Base-by-base conservation (phyloP, 2,888 invertebrate genomes). In the Megalurothrips usitatus region DNA sequence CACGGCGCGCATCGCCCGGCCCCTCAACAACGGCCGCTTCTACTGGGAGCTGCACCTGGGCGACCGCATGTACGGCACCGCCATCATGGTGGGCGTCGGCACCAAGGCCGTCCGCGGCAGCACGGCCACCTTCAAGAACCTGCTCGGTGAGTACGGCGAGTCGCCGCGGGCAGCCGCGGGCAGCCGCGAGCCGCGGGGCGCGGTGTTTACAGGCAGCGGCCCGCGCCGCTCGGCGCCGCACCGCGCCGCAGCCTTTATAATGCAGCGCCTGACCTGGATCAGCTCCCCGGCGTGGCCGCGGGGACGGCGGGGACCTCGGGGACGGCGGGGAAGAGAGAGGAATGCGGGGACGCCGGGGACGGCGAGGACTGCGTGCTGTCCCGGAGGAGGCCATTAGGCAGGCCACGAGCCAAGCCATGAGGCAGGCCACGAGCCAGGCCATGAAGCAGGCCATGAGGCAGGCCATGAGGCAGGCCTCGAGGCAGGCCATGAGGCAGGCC, bases 51-150 rank as follows among this genome's bases (percentile, higher is more conserved):
- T 75, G 26, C 68, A 75, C 68, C 68, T 75, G 23, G 68, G 68
- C 68, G 68, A 75, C 68, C 87, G 93, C 79, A 89, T 93, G 78
- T 93, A 93, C 85, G 93, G 93, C 34, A 93, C 93, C 0, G 91
- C 92, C 84, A 92, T 94, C 88, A 93, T 94, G 93, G 92, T 94
- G 84, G 94, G 93, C 23, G 88, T 93, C 79, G 92, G 91, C 75
- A 91, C 91, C 6, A 86, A 86, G 80, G 85, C 87, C 75, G 90
- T 90, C 2, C 87, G 91, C 9, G 87, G 93, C 1, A 92, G 93
- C 85, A 91, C 90, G 1, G 91, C 92, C 85, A 89, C 91, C 19
- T 94, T 93, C 86, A 90, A 91, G 48, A 93, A 93, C 86, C 87
- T 94, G 84, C 86, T 94, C 48, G 68, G 68, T 75, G 68, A 75